These are phyloP conservation scores for Microplitis manilae DNA, from an alignment of 2,888 invertebrate species.

Conservation along the genomic window DNA sequence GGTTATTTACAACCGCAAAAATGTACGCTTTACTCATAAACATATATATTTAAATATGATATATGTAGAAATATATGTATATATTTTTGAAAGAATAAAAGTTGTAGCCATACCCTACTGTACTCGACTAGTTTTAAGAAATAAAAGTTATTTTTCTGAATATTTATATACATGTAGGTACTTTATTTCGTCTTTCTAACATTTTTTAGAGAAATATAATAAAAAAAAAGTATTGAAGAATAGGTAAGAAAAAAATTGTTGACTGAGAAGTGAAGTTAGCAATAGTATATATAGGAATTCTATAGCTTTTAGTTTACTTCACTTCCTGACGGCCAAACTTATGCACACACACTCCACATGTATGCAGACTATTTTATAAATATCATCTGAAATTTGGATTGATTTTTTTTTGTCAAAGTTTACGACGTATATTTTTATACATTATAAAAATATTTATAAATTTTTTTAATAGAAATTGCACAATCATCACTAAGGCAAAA, in stretches of 20 bases:
- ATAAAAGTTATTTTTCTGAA: conserved; percentile 15
- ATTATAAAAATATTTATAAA: no score
- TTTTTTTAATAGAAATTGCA: no score
- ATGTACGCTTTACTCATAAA: background rate
- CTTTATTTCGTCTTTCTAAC: background rate
- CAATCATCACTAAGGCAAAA: no score
- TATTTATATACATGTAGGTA: background rate
- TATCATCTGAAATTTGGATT: no score
- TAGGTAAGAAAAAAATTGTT: background rate
- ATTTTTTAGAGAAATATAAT: background rate
- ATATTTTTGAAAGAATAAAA: background rate
- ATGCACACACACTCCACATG: background rate
- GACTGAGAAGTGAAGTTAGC: background rate
- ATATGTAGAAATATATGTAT: background rate
- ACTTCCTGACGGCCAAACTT: background rate
- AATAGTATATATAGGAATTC: background rate
- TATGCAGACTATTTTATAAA: no score
- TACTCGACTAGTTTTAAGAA: background rate
- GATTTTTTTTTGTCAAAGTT: no score
- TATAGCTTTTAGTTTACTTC: background rate
- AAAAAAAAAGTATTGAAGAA: background rate
- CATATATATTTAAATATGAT: background rate
- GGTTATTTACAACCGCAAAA: conserved; percentile 6
- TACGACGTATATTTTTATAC: no score
- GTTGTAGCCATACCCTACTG: background rate